phyloP scores from a whole-genome alignment of 30 jellyfish, hydroid and myxozoan genomes.

The Turritopsis dohrnii region DNA sequence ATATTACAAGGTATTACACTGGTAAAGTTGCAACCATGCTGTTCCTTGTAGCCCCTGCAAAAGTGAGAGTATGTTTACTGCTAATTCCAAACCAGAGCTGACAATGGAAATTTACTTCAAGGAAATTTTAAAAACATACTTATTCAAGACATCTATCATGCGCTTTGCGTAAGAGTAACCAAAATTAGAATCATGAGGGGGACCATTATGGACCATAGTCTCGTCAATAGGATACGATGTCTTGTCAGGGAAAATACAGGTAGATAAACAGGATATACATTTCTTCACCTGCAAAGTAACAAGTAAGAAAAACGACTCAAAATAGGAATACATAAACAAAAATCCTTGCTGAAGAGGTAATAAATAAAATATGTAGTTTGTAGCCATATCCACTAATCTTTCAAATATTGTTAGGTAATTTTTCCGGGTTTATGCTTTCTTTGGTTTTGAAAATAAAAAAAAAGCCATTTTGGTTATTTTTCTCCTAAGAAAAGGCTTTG shows the following conservation, averaged over 20 bases:
- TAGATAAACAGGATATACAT: conserved; percentile 96
- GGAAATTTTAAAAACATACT: conserved; percentile 29
- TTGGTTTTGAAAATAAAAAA: no score
- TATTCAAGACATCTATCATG: conserved; percentile 83
- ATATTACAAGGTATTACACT: conserved; percentile 96
- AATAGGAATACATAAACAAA: background rate
- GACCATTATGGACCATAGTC: conserved; percentile 94
- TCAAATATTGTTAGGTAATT: no score
- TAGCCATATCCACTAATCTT: no score
- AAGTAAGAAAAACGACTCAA: background rate
- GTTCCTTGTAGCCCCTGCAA: conserved; percentile 77
- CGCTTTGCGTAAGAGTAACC: conserved; percentile 98
- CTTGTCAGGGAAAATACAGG: conserved; percentile 98
- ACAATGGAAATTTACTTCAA: background rate
- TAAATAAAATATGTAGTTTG: no score
- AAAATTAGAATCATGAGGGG: conserved; percentile 93
- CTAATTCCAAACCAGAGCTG: background rate
- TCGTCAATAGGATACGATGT: conserved; percentile 89
- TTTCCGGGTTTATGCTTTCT: no score
- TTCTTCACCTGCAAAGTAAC: conserved; percentile 60
- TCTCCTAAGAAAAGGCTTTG: no score
- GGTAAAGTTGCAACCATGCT: conserved; percentile 87
- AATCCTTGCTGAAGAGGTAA: no score
- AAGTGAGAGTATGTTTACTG: no score
- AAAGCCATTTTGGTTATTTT: no score